These are phyloP conservation scores for Dromococcyx pavoninus DNA, from an alignment of 2,797 vertebrate genomes.

Conservation along the genomic window DNA sequence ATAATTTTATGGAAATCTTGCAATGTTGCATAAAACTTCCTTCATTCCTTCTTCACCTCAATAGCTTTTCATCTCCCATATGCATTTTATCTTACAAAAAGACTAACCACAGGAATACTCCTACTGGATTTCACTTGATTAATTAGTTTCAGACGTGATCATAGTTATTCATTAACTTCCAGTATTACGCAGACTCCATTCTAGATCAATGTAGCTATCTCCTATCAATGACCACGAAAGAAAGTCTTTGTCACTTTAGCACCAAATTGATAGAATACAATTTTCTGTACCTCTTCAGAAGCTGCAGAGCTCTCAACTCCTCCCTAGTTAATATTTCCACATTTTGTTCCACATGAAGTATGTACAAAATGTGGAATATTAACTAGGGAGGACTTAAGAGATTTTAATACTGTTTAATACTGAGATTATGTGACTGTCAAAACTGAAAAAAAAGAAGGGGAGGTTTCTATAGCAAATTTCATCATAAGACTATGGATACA, in stretches of 20 bases:
- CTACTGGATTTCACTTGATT: background rate
- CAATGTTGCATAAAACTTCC: background rate
- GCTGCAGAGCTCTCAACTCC: background rate
- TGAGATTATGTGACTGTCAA: background rate
- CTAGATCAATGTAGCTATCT: background rate
- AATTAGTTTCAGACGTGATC: background rate
- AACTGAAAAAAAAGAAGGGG: background rate
- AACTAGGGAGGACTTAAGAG: too few species aligned
- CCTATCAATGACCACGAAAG: background rate
- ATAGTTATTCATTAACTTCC: background rate
- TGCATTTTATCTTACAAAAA: background rate
- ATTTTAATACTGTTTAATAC: too few species aligned
- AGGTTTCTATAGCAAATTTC: background rate
- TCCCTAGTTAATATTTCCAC: background rate
- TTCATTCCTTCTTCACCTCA: background rate
- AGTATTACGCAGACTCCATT: background rate
- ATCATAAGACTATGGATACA: background rate
- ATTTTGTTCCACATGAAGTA: too few species aligned
- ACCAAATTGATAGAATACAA: rapidly evolving
- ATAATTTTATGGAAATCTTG: background rate
- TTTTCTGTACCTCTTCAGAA: background rate
- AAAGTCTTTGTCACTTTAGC: background rate
- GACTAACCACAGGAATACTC: background rate
- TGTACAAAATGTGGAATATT: too few species aligned
- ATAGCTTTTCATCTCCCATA: background rate